phyloP scores from a whole-genome alignment of 2,888 invertebrate species.

The Latrodectus hesperus region DNA sequence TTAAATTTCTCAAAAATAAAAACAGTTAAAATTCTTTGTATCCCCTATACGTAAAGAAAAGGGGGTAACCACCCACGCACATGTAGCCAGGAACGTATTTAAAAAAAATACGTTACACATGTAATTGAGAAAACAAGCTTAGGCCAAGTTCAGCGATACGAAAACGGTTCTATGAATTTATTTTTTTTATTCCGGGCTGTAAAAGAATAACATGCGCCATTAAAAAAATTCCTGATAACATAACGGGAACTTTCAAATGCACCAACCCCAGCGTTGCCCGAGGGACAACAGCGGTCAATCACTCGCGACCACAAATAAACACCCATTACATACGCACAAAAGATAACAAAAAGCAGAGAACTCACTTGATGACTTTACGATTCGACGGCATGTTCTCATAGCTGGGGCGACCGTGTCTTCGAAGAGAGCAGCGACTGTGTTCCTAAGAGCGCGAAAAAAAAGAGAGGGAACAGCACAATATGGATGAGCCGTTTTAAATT shows the following conservation, averaged over 20 bases:
- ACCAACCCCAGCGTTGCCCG: neutral
- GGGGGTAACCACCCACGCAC: too few species aligned
- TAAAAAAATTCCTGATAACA: constrained; percentile 35
- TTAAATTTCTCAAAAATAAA: too few species aligned
- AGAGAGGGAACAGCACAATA: constrained; percentile 37
- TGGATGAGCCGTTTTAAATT: constrained; percentile 45
- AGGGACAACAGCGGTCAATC: constrained; percentile 2
- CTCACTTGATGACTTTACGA: constrained; percentile 49
- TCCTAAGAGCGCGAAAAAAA: constrained; percentile 9
- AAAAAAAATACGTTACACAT: too few species aligned
- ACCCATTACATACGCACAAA: neutral
- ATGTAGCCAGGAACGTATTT: too few species aligned
- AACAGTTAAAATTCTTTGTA: too few species aligned
- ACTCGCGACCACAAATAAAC: neutral
- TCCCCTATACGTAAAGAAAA: too few species aligned
- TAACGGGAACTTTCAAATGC: constrained; percentile 8
- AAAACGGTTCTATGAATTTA: neutral
- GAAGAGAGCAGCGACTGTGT: constrained; percentile 1
- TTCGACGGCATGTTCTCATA: constrained; percentile 55
- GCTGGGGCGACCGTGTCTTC: neutral
- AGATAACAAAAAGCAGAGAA: constrained; percentile 4
- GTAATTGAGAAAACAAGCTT: too few species aligned
- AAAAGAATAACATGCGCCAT: constrained; percentile 36
- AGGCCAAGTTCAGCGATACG: too few species aligned
- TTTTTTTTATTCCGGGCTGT: constrained; percentile 22